Percentiles rank a stretch among this genome's conserved stretches.
These are phyloP conservation scores for Sarcophilus harrisii DNA, from an alignment of 2,797 vertebrate genomes.

Conservation along the genomic window DNA sequence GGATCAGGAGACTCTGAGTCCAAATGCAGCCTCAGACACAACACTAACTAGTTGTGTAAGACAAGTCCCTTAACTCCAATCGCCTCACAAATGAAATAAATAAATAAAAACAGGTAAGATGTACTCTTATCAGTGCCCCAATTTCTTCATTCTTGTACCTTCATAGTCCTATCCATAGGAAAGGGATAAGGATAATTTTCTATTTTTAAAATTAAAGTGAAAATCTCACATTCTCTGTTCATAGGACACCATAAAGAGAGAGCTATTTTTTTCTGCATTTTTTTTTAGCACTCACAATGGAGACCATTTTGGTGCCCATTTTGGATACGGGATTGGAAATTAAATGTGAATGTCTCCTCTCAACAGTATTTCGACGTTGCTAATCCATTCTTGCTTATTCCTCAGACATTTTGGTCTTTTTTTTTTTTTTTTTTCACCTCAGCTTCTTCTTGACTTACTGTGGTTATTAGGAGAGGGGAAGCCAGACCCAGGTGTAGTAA, in stretches of 20 bases:
- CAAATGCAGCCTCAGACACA: too few relatives aligned
- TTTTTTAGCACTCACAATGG: background rate
- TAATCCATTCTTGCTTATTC: background rate
- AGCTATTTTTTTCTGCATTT: background rate
- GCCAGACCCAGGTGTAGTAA: conserved; percentile 50
- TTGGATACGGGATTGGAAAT: background rate
- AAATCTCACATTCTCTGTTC: background rate
- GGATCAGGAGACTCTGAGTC: too few relatives aligned
- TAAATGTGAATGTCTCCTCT: background rate
- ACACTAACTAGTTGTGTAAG: too few relatives aligned
- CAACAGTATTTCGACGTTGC: background rate
- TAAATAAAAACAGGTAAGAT: background rate
- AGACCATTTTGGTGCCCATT: background rate
- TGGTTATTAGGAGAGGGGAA: conserved; percentile 57
- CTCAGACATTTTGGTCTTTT: background rate
- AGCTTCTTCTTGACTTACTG: conserved; percentile 54
- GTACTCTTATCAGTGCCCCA: background rate
- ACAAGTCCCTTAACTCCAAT: too few relatives aligned
- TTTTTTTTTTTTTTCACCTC: background rate
- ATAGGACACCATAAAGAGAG: background rate
- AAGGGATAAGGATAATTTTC: background rate
- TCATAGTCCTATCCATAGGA: background rate
- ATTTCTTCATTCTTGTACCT: background rate
- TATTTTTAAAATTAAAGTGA: background rate
- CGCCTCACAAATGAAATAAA: too few relatives aligned